A percentile compares a stretch with the other conserved stretches of the same genome.
These are phyloP conservation scores for Pararge aegeria DNA, from an alignment of 1,140 invertebrate species.

Conservation along the genomic window DNA sequence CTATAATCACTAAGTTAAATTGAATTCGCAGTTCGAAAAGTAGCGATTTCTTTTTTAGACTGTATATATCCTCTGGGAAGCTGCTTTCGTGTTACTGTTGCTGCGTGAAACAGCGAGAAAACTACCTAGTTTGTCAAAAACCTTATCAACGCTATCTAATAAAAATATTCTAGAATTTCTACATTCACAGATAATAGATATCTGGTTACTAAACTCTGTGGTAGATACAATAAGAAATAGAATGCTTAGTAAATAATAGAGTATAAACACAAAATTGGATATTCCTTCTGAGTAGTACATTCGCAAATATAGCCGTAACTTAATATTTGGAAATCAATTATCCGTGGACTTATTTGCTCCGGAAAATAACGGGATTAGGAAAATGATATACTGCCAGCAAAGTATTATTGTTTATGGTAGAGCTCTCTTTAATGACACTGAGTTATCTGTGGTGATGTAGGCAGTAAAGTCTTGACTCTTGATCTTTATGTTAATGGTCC, in stretches of 20 bases:
- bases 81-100: no score
- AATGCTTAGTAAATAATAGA: constrained; percentile 21
- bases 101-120: no score
- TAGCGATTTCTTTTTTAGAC: no score
- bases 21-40: no score
- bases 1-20: no score
- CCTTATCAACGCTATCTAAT: no score
- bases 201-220: no score
- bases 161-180: no score
- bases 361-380: constrained; percentile 50
- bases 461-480: constrained; percentile 8
- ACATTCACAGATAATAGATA: no score
- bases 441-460: neutral
- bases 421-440: neutral
- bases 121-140: no score
- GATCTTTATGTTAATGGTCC: constrained; percentile 21
- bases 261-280: constrained; percentile 33
- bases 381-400: constrained; percentile 38
- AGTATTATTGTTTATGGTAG: constrained; percentile 3
- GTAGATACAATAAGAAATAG: neutral
- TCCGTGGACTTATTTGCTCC: constrained; percentile 52
- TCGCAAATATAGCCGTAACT: constrained; percentile 52
- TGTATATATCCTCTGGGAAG: no score
- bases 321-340: constrained; percentile 69
- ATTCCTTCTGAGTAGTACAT: constrained; percentile 30